phyloP scores from a whole-genome alignment of 2,113 vertebrate species.

The Hymenochirus boettgeri region DNA sequence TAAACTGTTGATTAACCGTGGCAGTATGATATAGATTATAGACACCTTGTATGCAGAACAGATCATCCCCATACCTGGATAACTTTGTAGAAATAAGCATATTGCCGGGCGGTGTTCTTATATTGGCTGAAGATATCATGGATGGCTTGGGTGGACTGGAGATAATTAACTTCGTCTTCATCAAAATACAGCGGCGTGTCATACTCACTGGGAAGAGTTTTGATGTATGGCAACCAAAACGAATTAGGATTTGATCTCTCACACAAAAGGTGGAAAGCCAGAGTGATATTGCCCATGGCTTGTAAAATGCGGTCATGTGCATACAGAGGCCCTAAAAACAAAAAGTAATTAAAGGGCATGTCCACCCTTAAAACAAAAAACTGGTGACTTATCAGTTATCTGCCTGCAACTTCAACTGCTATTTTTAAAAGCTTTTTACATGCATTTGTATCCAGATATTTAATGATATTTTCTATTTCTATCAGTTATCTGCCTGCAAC shows the following conservation, averaged over 20 bases:
- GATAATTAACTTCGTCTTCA: conserved; percentile 84
- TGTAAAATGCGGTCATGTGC: conserved; percentile 93
- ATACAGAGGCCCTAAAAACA: conserved; percentile 78
- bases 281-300: conserved; percentile 94
- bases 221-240: conserved; percentile 92
- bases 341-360: not conserved
- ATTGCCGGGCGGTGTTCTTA: conserved; percentile 95
- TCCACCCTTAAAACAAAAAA: too few species aligned
- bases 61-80: conserved; percentile 83
- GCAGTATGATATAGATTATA: too few species aligned
- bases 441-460: too few species aligned
- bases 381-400: too few species aligned
- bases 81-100: conserved; percentile 97
- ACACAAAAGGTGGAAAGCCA: conserved; percentile 93
- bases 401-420: too few species aligned
- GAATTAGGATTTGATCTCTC: conserved; percentile 81
- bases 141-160: conserved; percentile 89
- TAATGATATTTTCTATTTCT: too few species aligned
- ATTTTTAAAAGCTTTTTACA: too few species aligned
- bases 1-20: too few species aligned
- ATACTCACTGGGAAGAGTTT: conserved; percentile 84
- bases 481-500: too few species aligned
- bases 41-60: too few species aligned
- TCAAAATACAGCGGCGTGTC: conserved; percentile 92
- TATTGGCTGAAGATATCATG: conserved; percentile 94